Percentiles rank a stretch among this genome's conserved stretches.
phyloP scores from a whole-genome alignment of 2,888 invertebrate species.

The Ashinkailepas kermadecensis region DNA sequence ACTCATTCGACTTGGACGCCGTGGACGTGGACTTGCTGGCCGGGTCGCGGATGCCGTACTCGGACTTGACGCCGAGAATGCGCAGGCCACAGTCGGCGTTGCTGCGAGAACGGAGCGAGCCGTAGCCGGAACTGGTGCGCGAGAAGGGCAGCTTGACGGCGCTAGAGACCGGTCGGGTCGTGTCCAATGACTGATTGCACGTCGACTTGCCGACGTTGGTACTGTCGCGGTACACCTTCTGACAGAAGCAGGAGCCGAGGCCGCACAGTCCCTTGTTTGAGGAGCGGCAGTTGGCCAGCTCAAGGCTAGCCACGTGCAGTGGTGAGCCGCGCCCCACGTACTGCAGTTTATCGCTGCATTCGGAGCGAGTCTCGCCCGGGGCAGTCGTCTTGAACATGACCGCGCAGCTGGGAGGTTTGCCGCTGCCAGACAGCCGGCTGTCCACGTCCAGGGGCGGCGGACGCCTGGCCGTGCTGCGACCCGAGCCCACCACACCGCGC shows the following conservation, averaged over 20 bases:
- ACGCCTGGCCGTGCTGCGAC: neutral
- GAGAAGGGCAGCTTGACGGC: neutral
- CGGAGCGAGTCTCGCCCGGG: neutral
- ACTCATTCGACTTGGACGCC: neutral
- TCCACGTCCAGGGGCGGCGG: neutral
- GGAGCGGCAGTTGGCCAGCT: conserved; percentile 10
- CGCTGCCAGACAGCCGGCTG: neutral
- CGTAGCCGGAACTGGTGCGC: neutral
- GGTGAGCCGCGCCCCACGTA: neutral
- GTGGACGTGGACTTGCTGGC: conserved; percentile 6
- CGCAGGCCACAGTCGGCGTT: conserved; percentile 18
- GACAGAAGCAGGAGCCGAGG: neutral
- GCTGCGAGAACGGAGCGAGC: conserved; percentile 1
- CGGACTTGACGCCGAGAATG: conserved; percentile 16
- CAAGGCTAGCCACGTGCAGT: neutral
- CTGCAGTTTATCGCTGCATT: neutral
- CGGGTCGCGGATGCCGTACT: conserved; percentile 11
- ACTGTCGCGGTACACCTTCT: neutral
- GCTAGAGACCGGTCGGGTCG: neutral
- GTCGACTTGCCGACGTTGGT: neutral
- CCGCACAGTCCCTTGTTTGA: neutral
- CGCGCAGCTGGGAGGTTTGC: conserved; percentile 14
- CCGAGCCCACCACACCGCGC: neutral
- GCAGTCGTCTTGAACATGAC: conserved; percentile 10
- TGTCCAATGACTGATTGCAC: neutral